phyloP scores from a whole-genome alignment of 2,113 vertebrate genomes.

The Dromas ardeola region DNA sequence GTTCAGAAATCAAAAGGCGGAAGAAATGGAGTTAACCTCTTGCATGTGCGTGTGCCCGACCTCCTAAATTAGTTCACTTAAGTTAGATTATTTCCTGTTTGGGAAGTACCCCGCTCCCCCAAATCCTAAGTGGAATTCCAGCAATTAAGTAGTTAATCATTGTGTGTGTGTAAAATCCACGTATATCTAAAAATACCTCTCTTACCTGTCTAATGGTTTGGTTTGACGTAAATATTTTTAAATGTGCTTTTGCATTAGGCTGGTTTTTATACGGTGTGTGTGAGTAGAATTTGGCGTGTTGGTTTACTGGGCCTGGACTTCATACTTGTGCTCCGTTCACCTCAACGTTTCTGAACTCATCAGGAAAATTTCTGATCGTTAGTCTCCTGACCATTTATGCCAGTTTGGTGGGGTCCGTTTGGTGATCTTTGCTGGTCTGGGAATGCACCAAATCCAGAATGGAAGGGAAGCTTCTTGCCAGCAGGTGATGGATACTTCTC shows the following conservation, averaged over 20 bases:
- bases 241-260: neutral
- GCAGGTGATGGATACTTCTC: neutral
- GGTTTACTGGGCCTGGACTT: neutral
- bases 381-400: neutral
- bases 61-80: neutral
- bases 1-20: neutral
- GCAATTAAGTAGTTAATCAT: neutral
- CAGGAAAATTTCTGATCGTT: neutral
- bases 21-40: neutral
- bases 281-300: neutral
- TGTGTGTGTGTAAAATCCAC: neutral
- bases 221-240: constrained; percentile 5
- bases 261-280: neutral
- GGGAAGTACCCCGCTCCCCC: neutral
- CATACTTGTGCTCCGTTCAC: neutral
- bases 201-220: neutral
- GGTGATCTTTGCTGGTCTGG: neutral
- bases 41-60: neutral
- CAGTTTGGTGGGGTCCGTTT: neutral
- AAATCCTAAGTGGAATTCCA: neutral
- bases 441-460: neutral
- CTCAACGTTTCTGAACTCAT: fast-evolving
- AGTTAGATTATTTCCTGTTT: neutral
- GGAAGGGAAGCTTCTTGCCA: neutral
- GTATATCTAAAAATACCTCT: neutral